Base-by-base conservation (phyloP, 2,113 vertebrate genomes). In the Ramphastos sulfuratus region DNA sequence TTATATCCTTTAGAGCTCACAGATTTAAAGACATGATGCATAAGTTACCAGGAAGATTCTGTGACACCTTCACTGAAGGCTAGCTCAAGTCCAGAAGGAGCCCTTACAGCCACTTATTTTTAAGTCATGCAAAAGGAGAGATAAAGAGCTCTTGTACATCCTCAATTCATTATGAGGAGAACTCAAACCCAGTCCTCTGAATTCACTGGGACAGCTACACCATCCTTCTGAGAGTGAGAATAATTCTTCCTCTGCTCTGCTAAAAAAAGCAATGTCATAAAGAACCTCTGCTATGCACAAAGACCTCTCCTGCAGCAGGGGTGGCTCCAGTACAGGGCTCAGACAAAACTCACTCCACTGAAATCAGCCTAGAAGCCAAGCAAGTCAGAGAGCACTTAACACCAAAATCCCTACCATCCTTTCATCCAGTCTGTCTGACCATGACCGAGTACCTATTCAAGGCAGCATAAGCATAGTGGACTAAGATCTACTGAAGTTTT, bases 391-490 rank as follows among this genome's bases (percentile, higher is more conserved):
- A 70, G 9, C 27, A 21, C 27, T 42, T 15, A 18, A 56, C 31
- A 35, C 31, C 52, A 78, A 78, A 82, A 79, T 31, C 24, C 18
- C 17, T 7, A 28, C 23, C 48, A 50, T 23, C 50, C 14, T 58
- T 44, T 42, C 42, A 46, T 7, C 65, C 8, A n/a, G 23, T 10
- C 54, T n/a, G 33, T 37, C 39, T 14, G 46, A 15, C 10, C 27
- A 7, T 27, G 12, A 74, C 33, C 65, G 10, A 74, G 16, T 24
- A 42, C 9, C 60, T 66, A 39, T 35, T 81, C 55, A 28, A 77
- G n/a, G 42, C 8, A 65, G 37, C 23, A 4, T 7, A 35, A n/a
- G 35, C 4, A 2, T 1, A 16, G 28, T 2, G 10, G 13, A 16
- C 30, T 66, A 35, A 23, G 54, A 71, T 4, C 6, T 3, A 5